Base-by-base conservation (phyloP, 2,888 invertebrate species). In the Eupithecia abbreviata region DNA sequence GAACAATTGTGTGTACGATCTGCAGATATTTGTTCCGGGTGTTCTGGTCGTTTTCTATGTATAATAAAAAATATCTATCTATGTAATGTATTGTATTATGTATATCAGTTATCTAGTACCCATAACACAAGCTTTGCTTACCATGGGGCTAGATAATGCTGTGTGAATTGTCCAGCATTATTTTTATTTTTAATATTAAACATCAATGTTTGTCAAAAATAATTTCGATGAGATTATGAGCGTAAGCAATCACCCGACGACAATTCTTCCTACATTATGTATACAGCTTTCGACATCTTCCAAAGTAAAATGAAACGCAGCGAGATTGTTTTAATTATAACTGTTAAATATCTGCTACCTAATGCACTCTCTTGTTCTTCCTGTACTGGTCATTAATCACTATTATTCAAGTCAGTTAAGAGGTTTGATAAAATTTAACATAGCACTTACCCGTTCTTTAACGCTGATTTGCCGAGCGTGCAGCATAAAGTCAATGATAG, bases 401-500 rank as follows among this genome's bases (percentile, higher is more conserved):
- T 15, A 15, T 51, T 15, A 51, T 51, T 15, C 2, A 51, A 15
- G 13, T 15, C 5, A 5, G 13, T 51, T 51, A 49, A 7, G 45
- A 12, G 12, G 49, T 4, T 51, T 51, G 4, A 13, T 15, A 7
- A 51, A n/a, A 15, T 2, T 10, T 10, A 47, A 12, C 51, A 51
- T 18, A n/a, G 15, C 4, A 78, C 81, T 78, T 84, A 98, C 98
- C 95, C 97, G 97, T 90, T 98, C 97, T 77, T 96, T 96, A 2
- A 97, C 96, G 43, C 97, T 96, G 71, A 98, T 96, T 86, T 97
- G 96, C 82, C 97, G 96, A 2, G 98, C 96, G 89, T 98, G 98
- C 96, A 98, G 97, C 30, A 98, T 91, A 87, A 99, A 98, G 89
- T 99, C 98, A 41, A 97, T 93, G 12, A 98, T 90, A 6, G 98